These are phyloP conservation scores for Tragelaphus imberbis DNA, from an alignment of 2,113 vertebrate species.

Conservation along the genomic window DNA sequence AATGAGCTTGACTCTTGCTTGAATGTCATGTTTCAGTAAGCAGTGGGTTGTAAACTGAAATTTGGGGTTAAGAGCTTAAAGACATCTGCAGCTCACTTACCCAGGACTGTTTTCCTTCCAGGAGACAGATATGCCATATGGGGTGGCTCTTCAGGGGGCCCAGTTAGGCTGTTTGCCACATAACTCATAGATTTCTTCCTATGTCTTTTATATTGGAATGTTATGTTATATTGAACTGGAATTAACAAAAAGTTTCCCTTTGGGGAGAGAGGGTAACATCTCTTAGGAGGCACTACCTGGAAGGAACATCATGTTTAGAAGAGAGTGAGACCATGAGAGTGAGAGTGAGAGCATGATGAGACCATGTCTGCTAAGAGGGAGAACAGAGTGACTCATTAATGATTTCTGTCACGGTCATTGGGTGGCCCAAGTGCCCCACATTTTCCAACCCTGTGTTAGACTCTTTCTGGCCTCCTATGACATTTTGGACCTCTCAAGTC, in stretches of 20 bases:
- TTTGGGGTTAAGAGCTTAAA: neutral
- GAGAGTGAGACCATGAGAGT: neutral
- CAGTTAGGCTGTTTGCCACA: neutral
- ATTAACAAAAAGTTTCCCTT: neutral
- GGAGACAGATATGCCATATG: neutral
- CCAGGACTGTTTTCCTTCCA: neutral
- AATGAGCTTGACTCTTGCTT: conserved; percentile 7
- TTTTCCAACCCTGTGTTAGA: neutral
- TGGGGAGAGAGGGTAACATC: neutral
- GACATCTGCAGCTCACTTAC: neutral
- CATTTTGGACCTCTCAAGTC: neutral
- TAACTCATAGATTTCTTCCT: neutral
- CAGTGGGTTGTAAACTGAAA: neutral
- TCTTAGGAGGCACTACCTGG: neutral
- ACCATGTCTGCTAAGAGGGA: neutral
- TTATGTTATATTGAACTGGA: neutral
- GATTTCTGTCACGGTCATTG: neutral
- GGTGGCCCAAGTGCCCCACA: neutral
- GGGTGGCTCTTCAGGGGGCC: neutral
- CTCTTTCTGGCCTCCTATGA: neutral
- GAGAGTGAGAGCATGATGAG: neutral
- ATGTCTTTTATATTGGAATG: neutral
- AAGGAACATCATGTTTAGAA: neutral
- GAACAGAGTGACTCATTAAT: neutral
- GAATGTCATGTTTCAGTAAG: conserved; percentile 3